Conservation (phyloP, 2,113 vertebrate species). For the Saguinus imperator region DNA sequence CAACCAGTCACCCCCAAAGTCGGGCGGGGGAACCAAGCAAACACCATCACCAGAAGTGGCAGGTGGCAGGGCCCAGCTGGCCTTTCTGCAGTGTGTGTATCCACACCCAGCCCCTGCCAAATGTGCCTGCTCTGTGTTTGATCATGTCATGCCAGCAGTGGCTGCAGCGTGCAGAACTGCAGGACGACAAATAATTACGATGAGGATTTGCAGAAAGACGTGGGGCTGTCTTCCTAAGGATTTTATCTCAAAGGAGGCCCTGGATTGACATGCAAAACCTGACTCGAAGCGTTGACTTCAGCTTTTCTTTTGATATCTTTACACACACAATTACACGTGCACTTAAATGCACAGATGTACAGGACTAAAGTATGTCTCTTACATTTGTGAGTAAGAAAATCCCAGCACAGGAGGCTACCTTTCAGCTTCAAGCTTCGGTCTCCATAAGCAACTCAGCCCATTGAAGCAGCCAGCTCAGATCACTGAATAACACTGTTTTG, state of each 20-base stretch:
- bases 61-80: conserved; percentile 59
- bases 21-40: neutral
- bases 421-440: neutral
- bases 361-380: neutral
- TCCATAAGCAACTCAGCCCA: neutral
- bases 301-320: neutral
- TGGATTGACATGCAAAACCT: neutral
- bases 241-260: neutral
- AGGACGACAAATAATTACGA: conserved; percentile 31
- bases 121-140: conserved; percentile 33
- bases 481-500: neutral
- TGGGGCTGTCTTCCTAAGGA: neutral
- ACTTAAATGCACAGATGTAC: neutral
- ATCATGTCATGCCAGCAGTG: neutral
- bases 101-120: conserved; percentile 37
- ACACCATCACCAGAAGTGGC: neutral
- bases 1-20: neutral
- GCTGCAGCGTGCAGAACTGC: conserved; percentile 13
- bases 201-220: neutral
- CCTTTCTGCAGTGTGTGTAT: neutral
- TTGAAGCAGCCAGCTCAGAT: neutral
- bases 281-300: neutral
- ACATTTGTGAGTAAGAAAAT: neutral
- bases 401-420: neutral
- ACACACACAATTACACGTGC: neutral